These are phyloP conservation scores for Drosophila mettleri DNA, from an alignment of 2,888 invertebrate species.

Conservation along the genomic window DNA sequence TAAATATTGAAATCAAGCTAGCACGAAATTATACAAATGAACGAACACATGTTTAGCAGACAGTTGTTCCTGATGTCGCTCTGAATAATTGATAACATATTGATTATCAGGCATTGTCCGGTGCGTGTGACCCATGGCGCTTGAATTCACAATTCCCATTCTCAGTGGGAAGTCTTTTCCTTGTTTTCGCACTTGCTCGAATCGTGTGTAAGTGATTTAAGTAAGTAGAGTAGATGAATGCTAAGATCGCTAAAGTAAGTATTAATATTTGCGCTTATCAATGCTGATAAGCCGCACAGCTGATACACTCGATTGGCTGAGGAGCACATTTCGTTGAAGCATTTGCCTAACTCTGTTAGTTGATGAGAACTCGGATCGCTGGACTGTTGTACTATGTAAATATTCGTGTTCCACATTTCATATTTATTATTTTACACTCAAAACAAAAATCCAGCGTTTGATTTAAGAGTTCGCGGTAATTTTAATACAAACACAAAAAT, in stretches of 20 bases:
- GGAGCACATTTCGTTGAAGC: constrained; percentile 22
- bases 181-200: constrained; percentile 39
- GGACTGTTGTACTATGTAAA: constrained; percentile 39
- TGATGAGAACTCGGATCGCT: constrained; percentile 35
- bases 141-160: constrained; percentile 21
- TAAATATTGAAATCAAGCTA: background rate
- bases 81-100: constrained; percentile 41
- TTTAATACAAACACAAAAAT: constrained; percentile 15
- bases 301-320: constrained; percentile 2
- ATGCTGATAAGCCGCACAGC: constrained; percentile 19
- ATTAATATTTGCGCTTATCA: constrained; percentile 51
- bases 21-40: background rate
- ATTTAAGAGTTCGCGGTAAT: constrained; percentile 12
- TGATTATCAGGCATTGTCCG: constrained; percentile 58
- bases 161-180: constrained; percentile 31
- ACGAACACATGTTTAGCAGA: constrained; percentile 12
- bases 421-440: constrained; percentile 14
- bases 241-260: constrained; percentile 15
- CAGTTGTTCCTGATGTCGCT: constrained; percentile 2
- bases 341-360: constrained; percentile 56
- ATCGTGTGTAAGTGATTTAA: constrained; percentile 3
- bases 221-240: constrained; percentile 8
- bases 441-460: constrained; percentile 1
- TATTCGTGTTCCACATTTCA: constrained; percentile 34
- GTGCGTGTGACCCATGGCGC: constrained; percentile 44